Percentiles rank a stretch among this genome's conserved stretches.
phyloP scores from a whole-genome alignment of 2,113 vertebrate species.

The Microtus ochrogaster region DNA sequence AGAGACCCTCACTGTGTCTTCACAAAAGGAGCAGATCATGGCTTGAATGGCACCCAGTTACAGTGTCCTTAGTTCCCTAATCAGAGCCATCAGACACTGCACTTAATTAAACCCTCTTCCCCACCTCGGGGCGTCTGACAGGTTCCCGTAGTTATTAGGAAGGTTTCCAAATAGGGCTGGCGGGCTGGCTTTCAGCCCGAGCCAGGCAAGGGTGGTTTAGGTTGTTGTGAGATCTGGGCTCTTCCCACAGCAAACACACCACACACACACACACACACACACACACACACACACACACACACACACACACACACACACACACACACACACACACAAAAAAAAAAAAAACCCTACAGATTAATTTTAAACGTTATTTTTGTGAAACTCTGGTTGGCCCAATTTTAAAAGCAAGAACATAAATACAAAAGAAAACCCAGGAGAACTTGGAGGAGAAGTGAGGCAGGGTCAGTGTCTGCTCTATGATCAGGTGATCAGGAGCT shows the following conservation, averaged over 20 bases:
- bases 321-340: too few species aligned
- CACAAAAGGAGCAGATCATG: constrained; percentile 7
- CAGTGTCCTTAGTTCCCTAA: constrained; percentile 63
- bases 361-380: not conserved
- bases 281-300: too few species aligned
- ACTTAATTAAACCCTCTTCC: constrained; percentile 65
- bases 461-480: not conserved
- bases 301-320: too few species aligned
- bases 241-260: not conserved
- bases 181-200: not conserved
- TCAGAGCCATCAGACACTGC: constrained; percentile 52
- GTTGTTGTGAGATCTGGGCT: not conserved
- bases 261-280: too few species aligned
- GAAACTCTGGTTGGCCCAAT: not conserved
- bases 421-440: not conserved
- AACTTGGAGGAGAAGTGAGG: not conserved
- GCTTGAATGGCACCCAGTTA: constrained; percentile 57
- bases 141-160: constrained; percentile 41
- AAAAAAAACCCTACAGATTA: not conserved
- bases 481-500: not conserved
- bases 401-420: not conserved
- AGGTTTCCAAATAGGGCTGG: constrained; percentile 34
- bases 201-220: not conserved
- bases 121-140: not conserved
- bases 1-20: constrained; percentile 50